Conservation (phyloP, 1,140 invertebrate genomes). For the Ceratoteleas bidentatus region DNA sequence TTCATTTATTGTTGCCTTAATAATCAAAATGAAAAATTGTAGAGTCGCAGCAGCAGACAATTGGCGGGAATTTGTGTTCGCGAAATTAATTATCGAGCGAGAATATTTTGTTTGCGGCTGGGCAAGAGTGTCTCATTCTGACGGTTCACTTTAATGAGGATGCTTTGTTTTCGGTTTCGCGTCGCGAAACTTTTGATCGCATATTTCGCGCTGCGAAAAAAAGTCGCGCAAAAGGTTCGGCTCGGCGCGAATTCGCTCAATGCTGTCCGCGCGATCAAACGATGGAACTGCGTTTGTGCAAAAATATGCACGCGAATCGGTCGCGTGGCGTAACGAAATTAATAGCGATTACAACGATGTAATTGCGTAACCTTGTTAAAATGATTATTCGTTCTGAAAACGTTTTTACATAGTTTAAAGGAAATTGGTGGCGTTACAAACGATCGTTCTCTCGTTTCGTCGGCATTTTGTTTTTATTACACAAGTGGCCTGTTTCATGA, state of each 20-base stretch:
- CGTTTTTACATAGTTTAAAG: conserved; percentile 29
- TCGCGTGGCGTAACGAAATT: conserved; percentile 21
- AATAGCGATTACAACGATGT: conserved; percentile 42
- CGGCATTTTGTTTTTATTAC: conserved; percentile 15
- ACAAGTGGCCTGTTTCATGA: conserved; percentile 32
- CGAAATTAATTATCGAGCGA: no score
- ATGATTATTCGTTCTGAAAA: conserved; percentile 20
- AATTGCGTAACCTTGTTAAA: conserved; percentile 23
- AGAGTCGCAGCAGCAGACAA: no score
- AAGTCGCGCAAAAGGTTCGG: conserved; percentile 20
- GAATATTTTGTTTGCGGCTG: no score
- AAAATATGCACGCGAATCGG: conserved; percentile 18
- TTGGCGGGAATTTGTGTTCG: no score
- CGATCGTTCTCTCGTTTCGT: conserved; percentile 3
- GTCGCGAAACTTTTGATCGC: conserved; percentile 29
- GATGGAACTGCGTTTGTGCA: conserved; percentile 25
- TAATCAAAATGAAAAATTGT: no score
- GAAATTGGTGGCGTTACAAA: conserved; percentile 37
- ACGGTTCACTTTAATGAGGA: conserved; percentile 26
- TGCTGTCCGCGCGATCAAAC: conserved; percentile 22
- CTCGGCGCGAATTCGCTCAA: conserved; percentile 5
- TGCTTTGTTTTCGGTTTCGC: conserved; percentile 19
- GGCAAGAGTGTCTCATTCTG: no score
- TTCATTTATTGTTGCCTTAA: no score
- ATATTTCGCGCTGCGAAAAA: conserved; percentile 23